Conservation (phyloP, 2,113 vertebrate species). For the Natator depressus region DNA sequence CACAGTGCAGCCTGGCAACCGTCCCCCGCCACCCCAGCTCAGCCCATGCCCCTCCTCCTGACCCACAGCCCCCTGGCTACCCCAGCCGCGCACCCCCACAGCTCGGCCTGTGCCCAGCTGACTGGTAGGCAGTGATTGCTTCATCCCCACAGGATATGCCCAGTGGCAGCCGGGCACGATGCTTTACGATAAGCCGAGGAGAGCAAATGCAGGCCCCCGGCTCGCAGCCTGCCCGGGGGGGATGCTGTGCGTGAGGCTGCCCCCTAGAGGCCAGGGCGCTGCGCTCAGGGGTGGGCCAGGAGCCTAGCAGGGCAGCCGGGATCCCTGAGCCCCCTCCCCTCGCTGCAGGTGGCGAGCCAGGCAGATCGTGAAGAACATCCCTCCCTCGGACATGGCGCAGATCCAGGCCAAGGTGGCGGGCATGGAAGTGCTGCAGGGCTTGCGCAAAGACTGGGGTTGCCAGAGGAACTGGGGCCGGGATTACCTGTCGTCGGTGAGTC, state of each 20-base stretch:
- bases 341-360: constrained; percentile 90
- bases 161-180: not conserved
- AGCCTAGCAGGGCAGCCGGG: not conserved
- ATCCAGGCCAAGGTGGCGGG: constrained; percentile 92
- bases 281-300: not conserved
- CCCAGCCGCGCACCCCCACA: not conserved
- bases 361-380: constrained; percentile 93
- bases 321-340: not conserved
- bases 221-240: not conserved
- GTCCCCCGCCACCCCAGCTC: not conserved
- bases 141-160: not conserved
- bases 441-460: constrained; percentile 87
- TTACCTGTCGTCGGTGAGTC: constrained; percentile 89
- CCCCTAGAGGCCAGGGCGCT: not conserved
- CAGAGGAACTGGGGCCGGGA: constrained; percentile 84
- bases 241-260: not conserved
- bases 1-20: no score
- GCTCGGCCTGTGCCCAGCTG: accelerated
- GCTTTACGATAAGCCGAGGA: not conserved
- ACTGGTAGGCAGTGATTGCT: no score
- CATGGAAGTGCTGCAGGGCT: constrained; percentile 79
- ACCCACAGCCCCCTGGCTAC: not conserved
- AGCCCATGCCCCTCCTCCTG: not conserved
- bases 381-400: constrained; percentile 90
- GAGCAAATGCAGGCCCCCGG: not conserved